These are phyloP conservation scores for Asarcornis scutulata DNA, from an alignment of 2,113 vertebrate genomes.

Conservation along the genomic window DNA sequence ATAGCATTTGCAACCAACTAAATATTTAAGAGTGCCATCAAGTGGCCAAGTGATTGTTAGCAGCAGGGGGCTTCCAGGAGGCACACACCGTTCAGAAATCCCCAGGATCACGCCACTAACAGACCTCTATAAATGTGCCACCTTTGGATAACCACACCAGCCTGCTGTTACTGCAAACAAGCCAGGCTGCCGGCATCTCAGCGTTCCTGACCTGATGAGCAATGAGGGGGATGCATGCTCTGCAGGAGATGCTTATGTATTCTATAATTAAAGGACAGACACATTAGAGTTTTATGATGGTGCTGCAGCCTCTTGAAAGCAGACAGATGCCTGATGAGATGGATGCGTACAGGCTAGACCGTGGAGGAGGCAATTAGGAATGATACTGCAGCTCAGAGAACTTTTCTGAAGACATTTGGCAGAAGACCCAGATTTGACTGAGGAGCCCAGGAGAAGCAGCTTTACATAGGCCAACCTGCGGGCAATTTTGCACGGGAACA, in stretches of 20 bases:
- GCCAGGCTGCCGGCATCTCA: background rate
- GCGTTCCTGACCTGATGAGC: background rate
- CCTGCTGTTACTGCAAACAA: background rate
- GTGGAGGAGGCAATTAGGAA: background rate
- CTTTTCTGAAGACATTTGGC: background rate
- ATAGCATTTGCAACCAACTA: background rate
- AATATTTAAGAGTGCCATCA: conserved; percentile 72
- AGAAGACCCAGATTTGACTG: background rate
- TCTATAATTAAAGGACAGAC: background rate
- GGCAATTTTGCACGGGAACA: background rate
- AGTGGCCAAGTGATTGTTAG: conserved; percentile 17
- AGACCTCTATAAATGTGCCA: background rate
- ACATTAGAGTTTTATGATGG: background rate
- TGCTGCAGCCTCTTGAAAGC: background rate
- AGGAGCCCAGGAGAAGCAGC: background rate
- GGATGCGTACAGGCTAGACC: background rate
- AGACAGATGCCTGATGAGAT: background rate
- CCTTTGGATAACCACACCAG: background rate
- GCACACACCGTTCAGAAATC: accelerated
- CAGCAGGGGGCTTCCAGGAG: background rate
- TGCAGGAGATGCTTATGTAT: background rate
- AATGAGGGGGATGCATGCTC: background rate
- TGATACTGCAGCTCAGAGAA: background rate
- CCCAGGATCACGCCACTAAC: background rate
- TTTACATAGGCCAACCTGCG: background rate